Base-by-base conservation (phyloP, 2,797 vertebrate species). In the Taeniopygia guttata region DNA sequence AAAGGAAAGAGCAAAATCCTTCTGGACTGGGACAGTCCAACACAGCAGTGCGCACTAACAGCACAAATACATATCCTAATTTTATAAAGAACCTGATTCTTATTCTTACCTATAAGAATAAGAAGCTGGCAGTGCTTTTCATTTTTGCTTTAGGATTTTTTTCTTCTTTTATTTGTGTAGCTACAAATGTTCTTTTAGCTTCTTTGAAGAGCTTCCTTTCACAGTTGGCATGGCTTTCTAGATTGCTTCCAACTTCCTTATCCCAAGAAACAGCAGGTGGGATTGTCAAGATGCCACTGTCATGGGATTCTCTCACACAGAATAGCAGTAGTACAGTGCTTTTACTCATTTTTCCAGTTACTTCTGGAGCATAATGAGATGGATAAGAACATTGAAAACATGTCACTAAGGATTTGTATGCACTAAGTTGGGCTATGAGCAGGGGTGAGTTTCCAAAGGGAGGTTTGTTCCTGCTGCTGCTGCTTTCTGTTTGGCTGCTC, bases 31-130 rank as follows among this genome's bases (percentile, higher is more conserved):
- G 43, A n/a, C 25, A 92, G 43, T 46, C 85, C 40, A 58, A 45
- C 2, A 30, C 1, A 46, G 49, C 27, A 76, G 22, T 2, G 0
- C 0, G 1, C 2, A 9, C n/a, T 40, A 80, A 52, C 5, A 62
- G 38, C 14, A 80, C 19, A 73, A 79, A 69, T 15, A 75, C 46
- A 42, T 64, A 60, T 21, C 36, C 21, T 82, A 14, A 79, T 43
- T 87, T 81, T 54, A 62, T n/a, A 76, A 4, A 76, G 42, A 76
- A 64, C 42, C 10, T 3, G 9, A 5, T 43, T 60, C 51, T 81
- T 90, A 34, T 16, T 74, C 34, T 64, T 18, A 46, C 18, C 19
- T 49, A 1, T 66, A 84, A 73, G 21, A 36, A 64, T 75, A 82
- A 40, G 25, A 45, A 73, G 17, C 22, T 62, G 58, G 7, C 5